Base-by-base conservation (phyloP, 2,888 invertebrate genomes). In the Sarcophaga rosellei region DNA sequence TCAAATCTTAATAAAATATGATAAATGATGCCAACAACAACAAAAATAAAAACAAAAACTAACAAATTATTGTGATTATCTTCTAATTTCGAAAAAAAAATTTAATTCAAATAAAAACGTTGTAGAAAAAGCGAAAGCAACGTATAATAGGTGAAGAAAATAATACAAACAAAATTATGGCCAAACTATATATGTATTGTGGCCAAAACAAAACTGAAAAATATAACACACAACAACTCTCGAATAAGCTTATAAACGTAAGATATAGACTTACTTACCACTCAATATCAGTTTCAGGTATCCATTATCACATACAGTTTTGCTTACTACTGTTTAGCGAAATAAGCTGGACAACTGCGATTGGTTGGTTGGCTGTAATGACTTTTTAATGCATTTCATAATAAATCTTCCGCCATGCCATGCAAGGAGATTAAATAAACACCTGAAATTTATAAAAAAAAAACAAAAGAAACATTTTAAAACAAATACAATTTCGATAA, bases 361-460 rank as follows among this genome's bases (percentile, higher is more conserved):
- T 76, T 68, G 47, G 20, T 53, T 53, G 15, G 15, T 53, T 23
- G 44, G 45, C 8, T 65, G n/a, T n/a, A 85, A 85, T 81, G 81
- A 81, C 73, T 85, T 81, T 81, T 85, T 81, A 85, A 85, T 85
- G 85, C 77, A 81, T 65, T 81, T 65, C 73, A 81, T 85, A 85
- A 85, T 85, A 85, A 85, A 85, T 85, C 81, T 77, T 85, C 81
- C 74, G 68, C 63, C 81, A 77, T 73, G 35, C 35, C 35, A 35
- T 10, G 68, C 76, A 57, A 23, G 73, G 81, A 74, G 81, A 73
- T 81, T 35, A 80, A 81, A 85, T 59, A 81, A 74, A 73, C 76
- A 77, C 81, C 77, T 85, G 85, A 77, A 84, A 80, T 62, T 57
- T 53, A 47, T 44, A 4, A 61, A 59, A 75, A 65, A 80, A 78